A percentile compares a stretch with the other conserved stretches of the same genome.
Conservation (phyloP, 2,797 vertebrate genomes). For the Orestias chungarensis region DNA sequence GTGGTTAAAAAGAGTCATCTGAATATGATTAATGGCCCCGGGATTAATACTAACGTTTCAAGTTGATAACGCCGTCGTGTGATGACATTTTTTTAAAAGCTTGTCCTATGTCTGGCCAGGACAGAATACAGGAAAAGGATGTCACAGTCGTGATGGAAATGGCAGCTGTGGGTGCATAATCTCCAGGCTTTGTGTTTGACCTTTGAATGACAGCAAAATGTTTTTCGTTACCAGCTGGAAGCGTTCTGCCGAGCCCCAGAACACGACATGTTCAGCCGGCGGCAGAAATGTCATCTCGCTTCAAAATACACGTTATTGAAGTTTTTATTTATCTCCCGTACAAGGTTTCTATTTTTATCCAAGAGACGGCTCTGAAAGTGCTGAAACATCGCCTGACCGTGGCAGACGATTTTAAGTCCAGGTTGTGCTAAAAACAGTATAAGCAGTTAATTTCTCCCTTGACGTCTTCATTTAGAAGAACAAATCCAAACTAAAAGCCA, state of each 20-base stretch:
- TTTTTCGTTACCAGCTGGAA: constrained; percentile 32
- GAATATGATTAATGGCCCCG: constrained; percentile 35
- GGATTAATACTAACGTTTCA: constrained; percentile 41
- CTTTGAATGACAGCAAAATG: constrained; percentile 35
- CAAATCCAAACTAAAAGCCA: not conserved
- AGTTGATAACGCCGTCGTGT: constrained; percentile 3
- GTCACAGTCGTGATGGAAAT: not conserved
- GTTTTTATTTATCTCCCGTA: constrained; percentile 7
- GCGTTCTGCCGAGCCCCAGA: not conserved
- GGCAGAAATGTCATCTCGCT: constrained; percentile 23
- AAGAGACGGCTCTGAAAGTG: not conserved
- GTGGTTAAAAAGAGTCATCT: constrained; percentile 27
- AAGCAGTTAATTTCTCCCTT: too few species aligned
- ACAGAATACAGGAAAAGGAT: not conserved
- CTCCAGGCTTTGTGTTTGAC: constrained; percentile 34
- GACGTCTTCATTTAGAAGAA: not conserved
- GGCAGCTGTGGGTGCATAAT: not conserved
- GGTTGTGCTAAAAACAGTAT: too few species aligned
- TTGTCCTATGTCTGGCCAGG: not conserved
- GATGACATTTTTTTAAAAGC: constrained; percentile 22
- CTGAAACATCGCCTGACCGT: too few species aligned
- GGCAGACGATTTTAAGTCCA: too few species aligned
- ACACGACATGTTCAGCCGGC: constrained; percentile 1
- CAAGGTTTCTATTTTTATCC: not conserved
- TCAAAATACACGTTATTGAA: constrained; percentile 27